phyloP scores from a whole-genome alignment of 2,797 vertebrate genomes.

The Pteronotus mesoamericanus region DNA sequence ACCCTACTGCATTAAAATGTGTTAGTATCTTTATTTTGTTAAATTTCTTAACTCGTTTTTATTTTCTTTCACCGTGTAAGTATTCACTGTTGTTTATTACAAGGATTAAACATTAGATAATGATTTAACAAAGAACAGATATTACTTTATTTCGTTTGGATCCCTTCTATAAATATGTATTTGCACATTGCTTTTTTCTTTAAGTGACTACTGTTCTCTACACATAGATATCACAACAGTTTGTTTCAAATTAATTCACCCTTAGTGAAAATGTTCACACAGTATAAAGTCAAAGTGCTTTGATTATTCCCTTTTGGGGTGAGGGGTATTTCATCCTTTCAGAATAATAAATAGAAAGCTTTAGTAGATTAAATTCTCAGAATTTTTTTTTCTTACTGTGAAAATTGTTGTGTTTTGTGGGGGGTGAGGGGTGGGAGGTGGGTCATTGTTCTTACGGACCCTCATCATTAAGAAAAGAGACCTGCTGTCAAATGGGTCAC shows the following conservation, averaged over 20 bases:
- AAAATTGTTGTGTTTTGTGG: background rate
- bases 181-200: background rate
- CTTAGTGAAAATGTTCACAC: background rate
- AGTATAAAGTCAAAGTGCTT: background rate
- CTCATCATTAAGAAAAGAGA: background rate
- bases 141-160: background rate
- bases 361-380: background rate
- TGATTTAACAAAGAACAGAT: background rate
- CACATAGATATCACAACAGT: background rate
- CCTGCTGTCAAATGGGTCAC: background rate
- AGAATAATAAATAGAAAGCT: background rate
- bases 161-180: background rate
- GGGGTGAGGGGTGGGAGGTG: rapidly evolving
- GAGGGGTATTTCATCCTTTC: background rate
- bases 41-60: background rate
- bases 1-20: background rate
- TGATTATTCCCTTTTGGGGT: background rate
- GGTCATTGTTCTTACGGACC: background rate
- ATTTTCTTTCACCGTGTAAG: background rate
- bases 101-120: background rate
- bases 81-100: background rate
- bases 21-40: background rate
- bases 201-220: background rate
- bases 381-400: background rate
- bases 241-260: background rate